A percentile compares a stretch with the other conserved stretches of the same genome.
These are phyloP conservation scores for Podiceps cristatus DNA, from an alignment of 2,113 vertebrate genomes.

Conservation along the genomic window DNA sequence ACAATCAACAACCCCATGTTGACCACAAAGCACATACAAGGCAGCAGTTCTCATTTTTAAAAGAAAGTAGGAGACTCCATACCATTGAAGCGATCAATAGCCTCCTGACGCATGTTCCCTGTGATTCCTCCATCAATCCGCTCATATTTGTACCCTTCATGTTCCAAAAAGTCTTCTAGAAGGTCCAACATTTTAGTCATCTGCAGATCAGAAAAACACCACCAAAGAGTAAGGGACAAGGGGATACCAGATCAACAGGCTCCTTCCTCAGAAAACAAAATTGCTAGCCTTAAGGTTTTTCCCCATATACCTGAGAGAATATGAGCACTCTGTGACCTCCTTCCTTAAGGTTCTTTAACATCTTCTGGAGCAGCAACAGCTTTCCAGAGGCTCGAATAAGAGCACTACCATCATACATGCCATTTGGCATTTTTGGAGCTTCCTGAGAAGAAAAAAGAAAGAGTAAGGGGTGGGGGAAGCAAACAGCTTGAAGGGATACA, in stretches of 20 bases:
- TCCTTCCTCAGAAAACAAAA: neutral
- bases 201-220: conserved; percentile 54
- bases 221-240: neutral
- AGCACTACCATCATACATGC: conserved; percentile 95
- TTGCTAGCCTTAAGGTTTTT: neutral
- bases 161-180: conserved; percentile 95
- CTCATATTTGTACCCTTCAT: conserved; percentile 97
- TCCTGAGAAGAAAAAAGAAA: conserved; percentile 76
- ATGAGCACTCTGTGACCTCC: conserved; percentile 95
- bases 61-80: neutral
- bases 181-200: conserved; percentile 99
- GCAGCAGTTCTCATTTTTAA: neutral
- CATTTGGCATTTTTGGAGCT: conserved; percentile 97
- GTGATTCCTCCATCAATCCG: conserved; percentile 96
- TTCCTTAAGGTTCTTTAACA: conserved; percentile 94
- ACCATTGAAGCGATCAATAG: conserved; percentile 98
- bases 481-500: neutral
- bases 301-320: conserved; percentile 90
- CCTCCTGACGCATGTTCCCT: conserved; percentile 95
- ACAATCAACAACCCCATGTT: neutral
- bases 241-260: neutral
- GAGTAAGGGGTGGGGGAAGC: neutral
- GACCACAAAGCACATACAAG: neutral
- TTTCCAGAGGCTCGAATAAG: conserved; percentile 95
- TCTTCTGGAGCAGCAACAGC: conserved; percentile 91